Conservation (phyloP, 1,140 invertebrate species). For the Aphidius gifuensis region DNA sequence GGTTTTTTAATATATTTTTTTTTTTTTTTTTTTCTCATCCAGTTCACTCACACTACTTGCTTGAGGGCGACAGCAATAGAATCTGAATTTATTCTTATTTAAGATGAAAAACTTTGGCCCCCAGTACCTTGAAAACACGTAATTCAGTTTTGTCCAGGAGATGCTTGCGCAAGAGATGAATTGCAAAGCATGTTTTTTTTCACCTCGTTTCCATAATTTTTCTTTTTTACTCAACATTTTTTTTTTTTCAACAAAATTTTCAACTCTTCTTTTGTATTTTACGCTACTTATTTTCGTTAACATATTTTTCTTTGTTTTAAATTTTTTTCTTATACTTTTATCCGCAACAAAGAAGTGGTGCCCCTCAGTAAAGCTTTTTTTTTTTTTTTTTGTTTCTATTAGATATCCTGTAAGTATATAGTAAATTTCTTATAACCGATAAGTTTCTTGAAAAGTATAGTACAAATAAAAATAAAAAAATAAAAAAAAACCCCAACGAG, state of each 20-base stretch:
- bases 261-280: slow-evolving; percentile 2
- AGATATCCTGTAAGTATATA: neutral
- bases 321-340: neutral
- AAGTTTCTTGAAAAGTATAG: too few relatives aligned
- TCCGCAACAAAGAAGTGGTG: slow-evolving; percentile 4
- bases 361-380: slow-evolving; percentile 17
- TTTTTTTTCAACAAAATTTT: slow-evolving; percentile 3
- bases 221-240: slow-evolving; percentile 8
- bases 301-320: slow-evolving; percentile 9
- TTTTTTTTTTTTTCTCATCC: neutral
- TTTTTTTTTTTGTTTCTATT: slow-evolving; percentile 9
- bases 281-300: too few relatives aligned
- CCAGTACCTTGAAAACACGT: slow-evolving; percentile 36
- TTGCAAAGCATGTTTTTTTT: slow-evolving; percentile 1
- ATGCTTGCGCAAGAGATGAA: slow-evolving; percentile 6
- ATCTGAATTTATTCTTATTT: slow-evolving; percentile 50
- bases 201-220: neutral
- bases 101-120: slow-evolving; percentile 46
- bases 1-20: neutral
- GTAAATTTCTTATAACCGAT: neutral
- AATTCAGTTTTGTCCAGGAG: slow-evolving; percentile 39
- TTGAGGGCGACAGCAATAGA: slow-evolving; percentile 19
- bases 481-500: too few relatives aligned
- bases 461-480: too few relatives aligned
- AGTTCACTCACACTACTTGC: slow-evolving; percentile 11